Conservation (phyloP, 2,797 vertebrate species). For the Mormyrops boulengeri region DNA sequence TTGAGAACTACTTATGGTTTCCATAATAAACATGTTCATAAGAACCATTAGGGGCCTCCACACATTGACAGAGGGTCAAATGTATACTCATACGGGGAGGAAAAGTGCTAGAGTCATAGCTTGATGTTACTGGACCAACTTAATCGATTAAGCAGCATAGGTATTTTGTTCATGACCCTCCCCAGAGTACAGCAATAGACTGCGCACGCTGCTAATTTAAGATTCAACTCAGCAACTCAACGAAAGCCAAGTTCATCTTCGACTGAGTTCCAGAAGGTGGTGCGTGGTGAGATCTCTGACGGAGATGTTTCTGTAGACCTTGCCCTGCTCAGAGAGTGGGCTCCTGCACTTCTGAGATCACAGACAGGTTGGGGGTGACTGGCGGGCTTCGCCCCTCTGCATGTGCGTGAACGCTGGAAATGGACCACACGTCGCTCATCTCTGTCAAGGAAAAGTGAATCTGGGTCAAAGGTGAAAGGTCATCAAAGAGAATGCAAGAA, state of each 20-base stretch:
- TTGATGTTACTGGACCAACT: background rate
- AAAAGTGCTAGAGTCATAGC: background rate
- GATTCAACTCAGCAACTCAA: background rate
- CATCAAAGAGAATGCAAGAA: background rate
- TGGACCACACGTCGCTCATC: conserved; percentile 69
- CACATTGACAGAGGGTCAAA: background rate
- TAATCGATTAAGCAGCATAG: background rate
- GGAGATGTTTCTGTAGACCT: conserved; percentile 8
- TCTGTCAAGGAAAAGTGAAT: conserved; percentile 46
- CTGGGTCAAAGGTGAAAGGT: background rate
- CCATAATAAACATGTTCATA: background rate
- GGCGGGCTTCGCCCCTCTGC: conserved; percentile 44
- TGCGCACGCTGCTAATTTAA: background rate
- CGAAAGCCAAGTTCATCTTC: background rate
- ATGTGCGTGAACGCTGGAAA: conserved; percentile 54
- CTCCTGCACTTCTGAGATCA: conserved; percentile 56
- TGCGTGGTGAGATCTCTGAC: background rate
- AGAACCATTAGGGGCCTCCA: background rate
- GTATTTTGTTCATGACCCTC: background rate
- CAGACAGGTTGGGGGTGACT: conserved; percentile 49
- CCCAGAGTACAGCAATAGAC: background rate
- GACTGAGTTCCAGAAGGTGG: background rate
- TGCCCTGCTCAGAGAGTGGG: conserved; percentile 31
- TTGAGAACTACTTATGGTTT: background rate
- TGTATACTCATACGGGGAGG: background rate